Evolutionary conservation across 1,140 invertebrate species (phyloP).

Genomic region (Drosophila neocordata): DNA sequence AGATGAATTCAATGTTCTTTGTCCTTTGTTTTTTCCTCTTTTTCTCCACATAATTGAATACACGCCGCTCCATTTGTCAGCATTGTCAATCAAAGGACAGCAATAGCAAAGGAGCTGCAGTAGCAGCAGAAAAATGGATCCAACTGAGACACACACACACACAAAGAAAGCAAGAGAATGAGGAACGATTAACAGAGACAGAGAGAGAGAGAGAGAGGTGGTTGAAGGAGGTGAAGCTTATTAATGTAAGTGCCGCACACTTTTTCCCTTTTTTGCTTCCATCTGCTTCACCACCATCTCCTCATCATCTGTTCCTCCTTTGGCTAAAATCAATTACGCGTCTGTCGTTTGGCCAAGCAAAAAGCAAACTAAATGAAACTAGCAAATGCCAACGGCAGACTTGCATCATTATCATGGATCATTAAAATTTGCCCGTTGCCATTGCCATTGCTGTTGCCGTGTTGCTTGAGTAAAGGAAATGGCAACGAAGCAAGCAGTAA

Average conservation of each 20-base stretch:
- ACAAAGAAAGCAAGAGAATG: neutral
- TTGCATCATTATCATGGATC: conserved; percentile 77
- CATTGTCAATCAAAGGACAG: conserved; percentile 61
- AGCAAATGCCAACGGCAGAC: conserved; percentile 53
- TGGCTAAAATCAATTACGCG: conserved; percentile 57
- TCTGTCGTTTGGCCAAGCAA: conserved; percentile 21
- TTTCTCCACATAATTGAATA: conserved; percentile 52
- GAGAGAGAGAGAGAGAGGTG: neutral
- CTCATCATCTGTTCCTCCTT: neutral
- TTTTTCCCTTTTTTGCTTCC: conserved; percentile 4
- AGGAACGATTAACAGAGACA: neutral
- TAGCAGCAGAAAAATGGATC: neutral
- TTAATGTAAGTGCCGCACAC: conserved; percentile 45
- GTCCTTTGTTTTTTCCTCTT: conserved; percentile 43
- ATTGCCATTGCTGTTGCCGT: conserved; percentile 39
- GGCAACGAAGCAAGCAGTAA: conserved; percentile 38
- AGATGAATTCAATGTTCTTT: conserved; percentile 51
- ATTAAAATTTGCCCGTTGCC: conserved; percentile 66
- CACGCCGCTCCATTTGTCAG: conserved; percentile 67
- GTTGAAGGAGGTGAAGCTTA: conserved; percentile 28
- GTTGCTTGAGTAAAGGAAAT: conserved; percentile 55
- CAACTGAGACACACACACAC: neutral
- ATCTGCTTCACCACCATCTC: neutral
- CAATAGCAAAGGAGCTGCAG: conserved; percentile 10
- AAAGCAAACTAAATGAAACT: conserved; percentile 49